These are phyloP conservation scores for Natator depressus DNA, from an alignment of 2,113 vertebrate genomes.

Conservation along the genomic window DNA sequence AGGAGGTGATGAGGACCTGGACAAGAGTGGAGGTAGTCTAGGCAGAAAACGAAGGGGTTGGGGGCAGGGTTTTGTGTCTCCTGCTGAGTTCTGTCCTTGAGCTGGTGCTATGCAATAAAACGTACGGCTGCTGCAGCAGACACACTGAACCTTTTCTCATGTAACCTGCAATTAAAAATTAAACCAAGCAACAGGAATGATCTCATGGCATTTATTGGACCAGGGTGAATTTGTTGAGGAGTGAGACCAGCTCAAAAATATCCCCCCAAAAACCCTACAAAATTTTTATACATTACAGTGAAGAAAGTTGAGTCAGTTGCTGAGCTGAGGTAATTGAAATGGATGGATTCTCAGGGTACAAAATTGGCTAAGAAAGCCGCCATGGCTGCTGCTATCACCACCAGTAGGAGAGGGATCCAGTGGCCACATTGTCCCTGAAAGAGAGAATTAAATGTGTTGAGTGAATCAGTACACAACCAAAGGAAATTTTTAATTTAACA, in stretches of 20 bases:
- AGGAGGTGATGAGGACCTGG: not conserved
- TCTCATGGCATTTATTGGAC: not conserved
- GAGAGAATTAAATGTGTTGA: not conserved
- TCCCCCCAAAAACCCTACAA: not conserved
- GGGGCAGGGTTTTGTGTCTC: fast-evolving
- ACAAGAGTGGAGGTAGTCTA: fast-evolving
- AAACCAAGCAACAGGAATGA: fast-evolving
- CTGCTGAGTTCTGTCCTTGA: fast-evolving
- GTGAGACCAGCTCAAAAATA: not conserved
- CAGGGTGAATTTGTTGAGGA: not conserved
- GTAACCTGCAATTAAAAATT: not conserved
- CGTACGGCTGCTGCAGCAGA: not conserved
- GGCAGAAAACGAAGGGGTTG: fast-evolving
- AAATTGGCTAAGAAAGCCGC: slow-evolving; percentile 66
- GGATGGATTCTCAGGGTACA: slow-evolving; percentile 25
- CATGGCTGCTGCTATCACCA: slow-evolving; percentile 52
- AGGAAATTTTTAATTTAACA: not conserved
- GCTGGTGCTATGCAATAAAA: not conserved
- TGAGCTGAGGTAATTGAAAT: fast-evolving
- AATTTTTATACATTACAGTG: not conserved
- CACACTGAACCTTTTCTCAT: not conserved
- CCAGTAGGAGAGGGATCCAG: slow-evolving; percentile 72
- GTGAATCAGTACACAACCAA: not conserved
- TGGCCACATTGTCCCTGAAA: slow-evolving; percentile 56
- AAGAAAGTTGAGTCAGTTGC: not conserved